A percentile compares a stretch with the other conserved stretches of the same genome.
These are phyloP conservation scores for Rhineura floridana DNA, from an alignment of 2,113 vertebrate genomes.

Conservation along the genomic window DNA sequence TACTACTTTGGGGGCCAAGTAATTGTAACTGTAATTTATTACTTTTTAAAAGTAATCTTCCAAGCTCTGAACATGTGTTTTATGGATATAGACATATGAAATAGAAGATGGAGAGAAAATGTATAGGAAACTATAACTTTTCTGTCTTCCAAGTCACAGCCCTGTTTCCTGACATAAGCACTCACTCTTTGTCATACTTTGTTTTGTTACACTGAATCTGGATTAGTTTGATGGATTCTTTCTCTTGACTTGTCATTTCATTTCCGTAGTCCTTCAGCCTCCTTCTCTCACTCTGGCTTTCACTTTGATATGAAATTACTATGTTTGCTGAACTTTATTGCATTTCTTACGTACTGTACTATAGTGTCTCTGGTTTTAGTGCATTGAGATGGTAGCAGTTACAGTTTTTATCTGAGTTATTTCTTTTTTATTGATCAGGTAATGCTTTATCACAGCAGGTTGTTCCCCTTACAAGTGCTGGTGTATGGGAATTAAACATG, in stretches of 20 bases:
- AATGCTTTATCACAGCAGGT: background rate
- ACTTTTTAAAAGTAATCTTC: too few relatives aligned
- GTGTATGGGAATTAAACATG: background rate
- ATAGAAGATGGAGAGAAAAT: background rate
- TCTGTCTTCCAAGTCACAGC: background rate
- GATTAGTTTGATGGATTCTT: background rate
- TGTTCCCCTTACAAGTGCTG: background rate
- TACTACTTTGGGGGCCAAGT: too few relatives aligned
- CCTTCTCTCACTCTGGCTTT: background rate
- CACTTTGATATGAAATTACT: conserved; percentile 21
- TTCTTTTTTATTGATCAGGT: conserved; percentile 13
- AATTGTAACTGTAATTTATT: too few relatives aligned
- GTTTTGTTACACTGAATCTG: background rate
- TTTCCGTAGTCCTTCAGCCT: conserved; percentile 3
- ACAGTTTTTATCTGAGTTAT: background rate
- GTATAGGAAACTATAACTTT: background rate
- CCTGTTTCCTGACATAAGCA: background rate
- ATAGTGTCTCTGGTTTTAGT: background rate
- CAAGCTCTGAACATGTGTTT: background rate
- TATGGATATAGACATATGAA: background rate
- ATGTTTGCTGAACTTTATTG: conserved; percentile 13
- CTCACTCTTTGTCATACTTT: background rate
- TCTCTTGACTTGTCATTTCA: background rate
- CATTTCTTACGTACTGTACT: background rate
- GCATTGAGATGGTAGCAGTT: conserved; percentile 4